Conservation (phyloP, 1,140 invertebrate species). For the Microplitis demolitor region DNA sequence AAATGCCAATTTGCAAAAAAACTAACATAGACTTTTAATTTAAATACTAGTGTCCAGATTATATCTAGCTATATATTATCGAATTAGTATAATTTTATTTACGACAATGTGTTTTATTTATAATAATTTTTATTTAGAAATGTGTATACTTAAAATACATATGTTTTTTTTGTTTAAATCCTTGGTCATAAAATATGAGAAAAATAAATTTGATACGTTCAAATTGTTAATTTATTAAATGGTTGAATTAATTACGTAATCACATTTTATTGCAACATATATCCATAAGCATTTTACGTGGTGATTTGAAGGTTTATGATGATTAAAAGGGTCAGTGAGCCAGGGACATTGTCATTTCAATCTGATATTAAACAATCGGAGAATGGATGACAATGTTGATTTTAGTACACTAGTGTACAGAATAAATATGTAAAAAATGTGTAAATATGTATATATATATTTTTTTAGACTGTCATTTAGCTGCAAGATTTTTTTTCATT, state of each 20-base stretch:
- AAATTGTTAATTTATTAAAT: neutral
- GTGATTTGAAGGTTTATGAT: constrained; percentile 30
- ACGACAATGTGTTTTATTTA: too few species aligned
- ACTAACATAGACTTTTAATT: constrained; percentile 33
- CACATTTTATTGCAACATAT: constrained; percentile 32
- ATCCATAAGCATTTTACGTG: constrained; percentile 25
- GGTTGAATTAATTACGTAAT: neutral
- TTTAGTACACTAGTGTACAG: neutral
- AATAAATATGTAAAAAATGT: too few species aligned
- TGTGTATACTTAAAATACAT: too few species aligned
- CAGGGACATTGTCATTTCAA: constrained; percentile 39
- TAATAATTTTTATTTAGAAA: too few species aligned
- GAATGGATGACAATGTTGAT: neutral
- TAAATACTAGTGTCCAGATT: neutral
- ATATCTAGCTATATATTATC: neutral
- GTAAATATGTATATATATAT: too few species aligned
- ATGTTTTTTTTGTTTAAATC: too few species aligned
- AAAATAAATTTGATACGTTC: neutral
- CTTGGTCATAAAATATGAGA: neutral
- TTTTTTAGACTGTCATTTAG: too few species aligned
- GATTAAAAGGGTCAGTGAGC: constrained; percentile 47
- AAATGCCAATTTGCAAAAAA: constrained; percentile 42
- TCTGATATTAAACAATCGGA: constrained; percentile 5
- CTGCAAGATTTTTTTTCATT: too few species aligned
- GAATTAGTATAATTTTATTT: neutral